Percentiles rank a stretch among this genome's conserved stretches.
Conservation (phyloP, 2,797 vertebrate genomes). For the Schizopygopsis malacanthus region DNA sequence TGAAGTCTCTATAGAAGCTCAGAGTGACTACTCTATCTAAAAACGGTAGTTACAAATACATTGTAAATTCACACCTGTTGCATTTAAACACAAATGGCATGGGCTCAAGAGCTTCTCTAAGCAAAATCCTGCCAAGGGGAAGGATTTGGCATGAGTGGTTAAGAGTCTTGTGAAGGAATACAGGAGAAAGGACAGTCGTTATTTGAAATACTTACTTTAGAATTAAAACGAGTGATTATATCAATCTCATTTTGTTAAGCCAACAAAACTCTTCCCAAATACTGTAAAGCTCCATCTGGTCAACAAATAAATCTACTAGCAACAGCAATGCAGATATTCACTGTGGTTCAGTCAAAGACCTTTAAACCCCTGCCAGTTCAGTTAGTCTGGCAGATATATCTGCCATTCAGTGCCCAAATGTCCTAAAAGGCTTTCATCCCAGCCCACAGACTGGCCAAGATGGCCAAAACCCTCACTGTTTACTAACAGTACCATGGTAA, state of each 20-base stretch:
- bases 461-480: slow-evolving; percentile 2
- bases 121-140: slow-evolving; percentile 39
- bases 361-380: slow-evolving; percentile 51
- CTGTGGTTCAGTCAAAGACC: slow-evolving; percentile 23
- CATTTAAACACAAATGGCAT: slow-evolving; percentile 39
- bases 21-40: not conserved
- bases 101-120: slow-evolving; percentile 34
- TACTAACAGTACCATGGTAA: slow-evolving; percentile 45
- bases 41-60: slow-evolving; percentile 4
- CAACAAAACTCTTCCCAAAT: slow-evolving; percentile 34
- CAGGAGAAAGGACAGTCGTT: slow-evolving; percentile 13
- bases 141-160: slow-evolving; percentile 16
- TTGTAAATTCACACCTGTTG: slow-evolving; percentile 10
- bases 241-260: slow-evolving; percentile 39
- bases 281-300: slow-evolving; percentile 39
- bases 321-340: slow-evolving; percentile 25
- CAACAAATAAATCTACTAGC: slow-evolving; percentile 23
- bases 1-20: not conserved
- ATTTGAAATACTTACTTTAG: slow-evolving; percentile 34
- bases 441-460: slow-evolving; percentile 6
- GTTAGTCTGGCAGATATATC: slow-evolving; percentile 20
- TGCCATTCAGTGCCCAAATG: slow-evolving; percentile 14
- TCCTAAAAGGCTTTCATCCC: slow-evolving; percentile 28
- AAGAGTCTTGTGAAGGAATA: slow-evolving; percentile 27
- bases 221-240: slow-evolving; percentile 30